phyloP scores from a whole-genome alignment of 2,113 vertebrate species.

The Misgurnus anguillicaudatus region DNA sequence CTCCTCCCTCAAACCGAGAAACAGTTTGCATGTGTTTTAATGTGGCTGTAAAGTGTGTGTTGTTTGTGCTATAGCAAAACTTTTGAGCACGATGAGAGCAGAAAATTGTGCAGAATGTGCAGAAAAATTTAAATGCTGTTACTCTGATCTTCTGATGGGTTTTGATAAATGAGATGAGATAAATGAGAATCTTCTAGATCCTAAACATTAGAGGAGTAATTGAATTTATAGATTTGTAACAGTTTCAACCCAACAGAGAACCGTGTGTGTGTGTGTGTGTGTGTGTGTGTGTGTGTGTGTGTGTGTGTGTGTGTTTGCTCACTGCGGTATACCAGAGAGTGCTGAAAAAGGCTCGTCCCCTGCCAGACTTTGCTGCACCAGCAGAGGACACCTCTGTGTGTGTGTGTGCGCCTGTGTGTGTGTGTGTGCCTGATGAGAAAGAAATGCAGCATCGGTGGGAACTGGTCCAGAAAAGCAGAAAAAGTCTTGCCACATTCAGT shows the following conservation, averaged over 20 bases:
- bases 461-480: conserved; percentile 54
- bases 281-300: too few species aligned
- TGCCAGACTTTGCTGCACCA: conserved; percentile 52
- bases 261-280: background rate
- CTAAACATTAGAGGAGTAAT: background rate
- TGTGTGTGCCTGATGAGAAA: conserved; percentile 43
- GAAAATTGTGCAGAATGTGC: background rate
- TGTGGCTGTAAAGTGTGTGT: background rate
- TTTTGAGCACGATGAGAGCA: background rate
- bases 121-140: background rate
- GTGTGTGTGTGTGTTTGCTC: background rate
- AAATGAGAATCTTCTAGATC: background rate
- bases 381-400: conserved; percentile 53
- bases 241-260: conserved; percentile 34
- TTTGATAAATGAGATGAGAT: background rate
- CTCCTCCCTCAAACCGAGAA: background rate
- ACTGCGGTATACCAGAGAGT: conserved; percentile 50
- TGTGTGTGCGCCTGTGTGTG: background rate
- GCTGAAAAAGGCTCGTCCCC: conserved; percentile 53
- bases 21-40: background rate
- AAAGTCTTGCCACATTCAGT: conserved; percentile 25
- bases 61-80: background rate
- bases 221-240: conserved; percentile 16
- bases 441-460: conserved; percentile 61
- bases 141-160: background rate